Percentiles rank a stretch among this genome's conserved stretches.
Conservation (phyloP, 2,888 invertebrate genomes). For the Microchrysa polita region DNA sequence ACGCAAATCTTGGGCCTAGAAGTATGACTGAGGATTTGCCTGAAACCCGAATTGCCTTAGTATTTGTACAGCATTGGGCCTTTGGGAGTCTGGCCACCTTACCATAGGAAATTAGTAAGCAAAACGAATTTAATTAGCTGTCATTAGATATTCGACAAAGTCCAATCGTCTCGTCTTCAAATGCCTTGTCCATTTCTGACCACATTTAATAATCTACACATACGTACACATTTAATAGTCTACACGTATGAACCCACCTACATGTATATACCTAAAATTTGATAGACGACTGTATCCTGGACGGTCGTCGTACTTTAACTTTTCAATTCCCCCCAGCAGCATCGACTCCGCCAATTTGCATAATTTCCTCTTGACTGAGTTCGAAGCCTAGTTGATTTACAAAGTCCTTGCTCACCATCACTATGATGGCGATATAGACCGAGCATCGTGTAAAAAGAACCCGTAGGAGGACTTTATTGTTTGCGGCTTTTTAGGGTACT, state of each 20-base stretch:
- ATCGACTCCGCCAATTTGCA: conserved; percentile 20
- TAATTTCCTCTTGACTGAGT: conserved; percentile 33
- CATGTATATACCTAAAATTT: not conserved
- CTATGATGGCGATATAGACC: too few species aligned
- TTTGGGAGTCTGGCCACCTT: too few species aligned
- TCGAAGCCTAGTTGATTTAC: conserved; percentile 13
- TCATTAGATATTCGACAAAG: not conserved
- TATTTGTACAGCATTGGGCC: too few species aligned
- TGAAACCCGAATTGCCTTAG: too few species aligned
- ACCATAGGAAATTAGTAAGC: conserved; percentile 38
- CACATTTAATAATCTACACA: too few species aligned
- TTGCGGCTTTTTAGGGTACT: conserved; percentile 19
- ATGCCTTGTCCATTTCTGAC: too few species aligned
- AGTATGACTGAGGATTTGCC: too few species aligned
- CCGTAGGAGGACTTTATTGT: conserved; percentile 27
- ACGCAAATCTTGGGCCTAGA: too few species aligned
- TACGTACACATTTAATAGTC: too few species aligned
- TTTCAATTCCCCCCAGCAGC: not conserved
- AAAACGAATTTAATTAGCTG: conserved; percentile 36
- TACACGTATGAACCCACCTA: too few species aligned
- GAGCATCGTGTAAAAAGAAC: too few species aligned
- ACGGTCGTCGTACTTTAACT: conserved; percentile 7
- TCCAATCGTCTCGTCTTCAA: too few species aligned
- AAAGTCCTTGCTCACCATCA: not conserved
- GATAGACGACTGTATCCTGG: conserved; percentile 7